Percentiles rank a stretch among this genome's conserved stretches.
These are phyloP conservation scores for Drosophila koepferae DNA, from an alignment of 2,888 invertebrate species.

Conservation along the genomic window DNA sequence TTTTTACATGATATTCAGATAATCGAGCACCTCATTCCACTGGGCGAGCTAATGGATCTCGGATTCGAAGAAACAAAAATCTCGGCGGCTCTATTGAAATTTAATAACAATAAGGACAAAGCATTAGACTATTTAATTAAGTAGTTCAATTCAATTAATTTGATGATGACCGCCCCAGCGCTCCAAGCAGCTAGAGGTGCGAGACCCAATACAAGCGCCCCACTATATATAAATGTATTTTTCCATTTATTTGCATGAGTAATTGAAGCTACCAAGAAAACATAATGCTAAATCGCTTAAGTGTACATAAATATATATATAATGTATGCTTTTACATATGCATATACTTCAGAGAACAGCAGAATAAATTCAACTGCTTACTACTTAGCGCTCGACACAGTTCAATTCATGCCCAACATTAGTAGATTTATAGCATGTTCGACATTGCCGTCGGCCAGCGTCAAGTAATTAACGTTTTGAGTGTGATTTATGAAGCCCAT, in stretches of 20 bases:
- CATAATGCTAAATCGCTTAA: conserved; percentile 56
- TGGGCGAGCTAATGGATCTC: conserved; percentile 92
- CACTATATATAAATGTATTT: conserved; percentile 34
- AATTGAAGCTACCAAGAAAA: conserved; percentile 31
- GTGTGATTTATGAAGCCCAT: conserved; percentile 95
- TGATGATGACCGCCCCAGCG: conserved; percentile 33
- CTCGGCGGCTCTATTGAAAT: conserved; percentile 90
- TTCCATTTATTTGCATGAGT: conserved; percentile 39
- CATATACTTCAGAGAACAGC: conserved; percentile 44
- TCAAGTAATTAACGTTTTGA: conserved; percentile 93
- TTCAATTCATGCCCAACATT: conserved; percentile 86
- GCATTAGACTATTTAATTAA: conserved; percentile 93
- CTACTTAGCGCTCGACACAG: conserved; percentile 22
- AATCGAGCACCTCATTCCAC: conserved; percentile 92
- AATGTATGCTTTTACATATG: conserved; percentile 20
- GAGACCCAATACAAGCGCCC: conserved; percentile 34
- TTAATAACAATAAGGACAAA: conserved; percentile 93
- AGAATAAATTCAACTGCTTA: conserved; percentile 59
- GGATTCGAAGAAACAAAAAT: conserved; percentile 93
- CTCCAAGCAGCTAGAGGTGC: conserved; percentile 13
- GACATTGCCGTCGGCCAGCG: conserved; percentile 92
- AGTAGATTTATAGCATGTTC: conserved; percentile 96
- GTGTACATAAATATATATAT: conserved; percentile 40
- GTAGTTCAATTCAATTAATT: conserved; percentile 85
- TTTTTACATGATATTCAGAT: conserved; percentile 86